Base-by-base conservation (phyloP, 1,140 invertebrate species). In the Cydia splendana region DNA sequence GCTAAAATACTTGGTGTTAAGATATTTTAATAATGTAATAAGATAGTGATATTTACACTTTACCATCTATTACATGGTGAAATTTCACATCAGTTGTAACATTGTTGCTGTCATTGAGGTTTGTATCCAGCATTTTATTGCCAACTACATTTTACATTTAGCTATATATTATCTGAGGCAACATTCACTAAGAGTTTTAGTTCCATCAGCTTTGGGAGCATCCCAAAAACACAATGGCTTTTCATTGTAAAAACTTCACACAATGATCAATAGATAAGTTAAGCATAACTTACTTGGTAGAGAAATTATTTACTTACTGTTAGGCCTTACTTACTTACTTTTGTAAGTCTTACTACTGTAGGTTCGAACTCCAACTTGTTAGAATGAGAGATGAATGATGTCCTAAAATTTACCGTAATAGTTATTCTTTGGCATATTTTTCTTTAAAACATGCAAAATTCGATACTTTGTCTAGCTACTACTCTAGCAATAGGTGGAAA, bases 241-340 rank as follows among this genome's bases (percentile, higher is more conserved):
- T 7, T 18, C 18, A 62, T 18, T 18, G n/a, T 62, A 62, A 62
- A n/a, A 18, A 62, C 57, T 62, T 24, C n/a, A 18, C 34, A 18
- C 9, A 71, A 71, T 71, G 67, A 45, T 38, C 67, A 38, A 18
- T 71, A 71, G 30, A 45, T 71, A 42, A 38, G 34, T 18, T 71
- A 71, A 71, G 13, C 34, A 45, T 71, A 71, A 71, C 15, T 71
- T 71, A 71, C n/a, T 71, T 71, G 15, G 9, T 71, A 71, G n/a
- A 42, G 0, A 69, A 12, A 38, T 15, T 34, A 34, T 34, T 69
- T 28, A 30, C 15, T 38, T 53, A 18, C n/a, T 4, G 13, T 15
- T 12, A 67, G 30, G 28, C 24, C 13, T 38, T n/a, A 30, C 30
- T 69, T 13, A 10, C 13, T 38, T n/a, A 30, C 30, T 69, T 13